A percentile compares a stretch with the other conserved stretches of the same genome.
Evolutionary conservation across 2,113 vertebrate species (phyloP).

Genomic region (Mandrillus leucophaeus): DNA sequence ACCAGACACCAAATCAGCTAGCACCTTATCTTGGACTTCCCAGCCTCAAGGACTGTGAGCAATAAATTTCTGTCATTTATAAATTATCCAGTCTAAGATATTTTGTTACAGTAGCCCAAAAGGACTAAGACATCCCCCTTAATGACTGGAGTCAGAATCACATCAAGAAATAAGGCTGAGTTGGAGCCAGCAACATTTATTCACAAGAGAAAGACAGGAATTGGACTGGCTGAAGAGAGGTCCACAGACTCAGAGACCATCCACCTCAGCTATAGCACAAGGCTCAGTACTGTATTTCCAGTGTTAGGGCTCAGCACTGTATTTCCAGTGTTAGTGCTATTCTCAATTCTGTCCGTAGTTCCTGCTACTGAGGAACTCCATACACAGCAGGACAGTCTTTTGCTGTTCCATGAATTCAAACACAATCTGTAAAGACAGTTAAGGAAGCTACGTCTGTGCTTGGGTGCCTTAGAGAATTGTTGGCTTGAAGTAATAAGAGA

Average conservation of each 20-base stretch:
- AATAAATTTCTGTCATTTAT: background rate
- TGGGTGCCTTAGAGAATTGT: background rate
- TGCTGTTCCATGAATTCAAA: background rate
- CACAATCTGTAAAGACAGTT: constrained; percentile 8
- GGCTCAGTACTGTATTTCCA: background rate
- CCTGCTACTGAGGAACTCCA: background rate
- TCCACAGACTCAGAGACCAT: background rate
- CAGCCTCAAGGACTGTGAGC: background rate
- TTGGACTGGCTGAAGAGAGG: background rate
- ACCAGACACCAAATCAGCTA: background rate
- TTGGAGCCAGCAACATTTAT: background rate
- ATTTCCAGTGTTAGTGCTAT: background rate
- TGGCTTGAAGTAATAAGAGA: constrained; percentile 34
- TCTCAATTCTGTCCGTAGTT: background rate
- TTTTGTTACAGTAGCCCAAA: background rate
- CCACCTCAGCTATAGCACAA: background rate
- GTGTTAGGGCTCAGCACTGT: background rate
- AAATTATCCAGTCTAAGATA: background rate
- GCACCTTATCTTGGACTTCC: background rate
- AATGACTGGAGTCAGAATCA: background rate
- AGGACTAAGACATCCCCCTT: background rate
- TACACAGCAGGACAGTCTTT: background rate
- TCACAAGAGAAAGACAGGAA: background rate
- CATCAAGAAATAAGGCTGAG: background rate
- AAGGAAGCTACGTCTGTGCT: constrained; percentile 25